These are phyloP conservation scores for Gopherus flavomarginatus DNA, from an alignment of 2,113 vertebrate genomes.

Conservation along the genomic window DNA sequence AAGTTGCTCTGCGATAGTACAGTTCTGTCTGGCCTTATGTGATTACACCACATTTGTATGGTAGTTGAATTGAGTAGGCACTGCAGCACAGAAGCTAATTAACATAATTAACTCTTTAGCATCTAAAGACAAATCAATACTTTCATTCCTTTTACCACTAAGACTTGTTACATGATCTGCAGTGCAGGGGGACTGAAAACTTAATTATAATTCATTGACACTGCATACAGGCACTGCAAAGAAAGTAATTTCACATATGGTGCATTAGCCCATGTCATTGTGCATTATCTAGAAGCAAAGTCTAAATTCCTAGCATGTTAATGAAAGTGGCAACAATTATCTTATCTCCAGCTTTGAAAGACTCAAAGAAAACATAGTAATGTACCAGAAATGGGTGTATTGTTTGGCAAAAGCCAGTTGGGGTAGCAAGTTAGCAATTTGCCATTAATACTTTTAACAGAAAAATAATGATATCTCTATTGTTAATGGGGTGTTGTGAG, in stretches of 20 bases:
- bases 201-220: neutral
- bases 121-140: neutral
- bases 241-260: neutral
- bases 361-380: neutral
- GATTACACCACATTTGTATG: neutral
- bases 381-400: neutral
- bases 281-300: neutral
- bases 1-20: neutral
- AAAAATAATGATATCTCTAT: neutral
- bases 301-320: neutral
- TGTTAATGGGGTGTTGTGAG: neutral
- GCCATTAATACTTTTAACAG: neutral
- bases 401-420: neutral
- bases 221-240: neutral
- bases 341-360: neutral
- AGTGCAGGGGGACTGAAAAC: neutral
- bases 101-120: neutral
- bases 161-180: neutral
- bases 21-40: neutral
- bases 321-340: neutral
- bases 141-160: neutral
- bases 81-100: neutral
- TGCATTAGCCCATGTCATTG: neutral
- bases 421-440: neutral
- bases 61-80: neutral